phyloP scores from a whole-genome alignment of 2,113 vertebrate species.

The Alces alces region DNA sequence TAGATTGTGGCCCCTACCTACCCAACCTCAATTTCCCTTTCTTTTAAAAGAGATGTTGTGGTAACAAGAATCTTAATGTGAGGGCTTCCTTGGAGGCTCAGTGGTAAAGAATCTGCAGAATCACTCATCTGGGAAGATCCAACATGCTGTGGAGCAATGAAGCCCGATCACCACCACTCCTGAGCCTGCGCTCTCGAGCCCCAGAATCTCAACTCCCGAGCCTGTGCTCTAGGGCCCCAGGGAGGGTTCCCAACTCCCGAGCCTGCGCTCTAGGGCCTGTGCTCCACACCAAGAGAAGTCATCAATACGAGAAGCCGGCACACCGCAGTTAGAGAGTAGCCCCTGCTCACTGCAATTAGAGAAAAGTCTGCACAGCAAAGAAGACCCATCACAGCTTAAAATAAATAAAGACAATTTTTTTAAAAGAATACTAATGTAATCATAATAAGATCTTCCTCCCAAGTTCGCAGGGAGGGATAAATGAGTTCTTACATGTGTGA shows the following conservation, averaged over 20 bases:
- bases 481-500: rapidly evolving
- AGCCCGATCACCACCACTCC: not conserved
- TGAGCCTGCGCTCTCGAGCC: not conserved
- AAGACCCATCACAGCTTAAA: not conserved
- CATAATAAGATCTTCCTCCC: not conserved
- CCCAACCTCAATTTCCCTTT: not conserved
- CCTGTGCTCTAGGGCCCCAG: not conserved
- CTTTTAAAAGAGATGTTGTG: not conserved
- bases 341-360: not conserved
- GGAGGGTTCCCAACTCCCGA: not conserved
- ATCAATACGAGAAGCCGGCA: not conserved
- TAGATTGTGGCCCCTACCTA: too few relatives aligned
- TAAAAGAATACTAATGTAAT: not conserved
- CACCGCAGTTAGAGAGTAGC: not conserved
- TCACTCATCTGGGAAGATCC: not conserved
- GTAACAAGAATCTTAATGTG: not conserved
- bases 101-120: not conserved
- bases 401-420: not conserved
- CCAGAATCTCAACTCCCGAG: not conserved
- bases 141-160: not conserved
- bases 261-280: not conserved
- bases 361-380: not conserved
- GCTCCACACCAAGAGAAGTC: not conserved
- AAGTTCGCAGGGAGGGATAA: rapidly evolving
- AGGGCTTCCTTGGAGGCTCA: not conserved